Conservation (phyloP, 2,797 vertebrate species). For the Bufotes viridis region DNA sequence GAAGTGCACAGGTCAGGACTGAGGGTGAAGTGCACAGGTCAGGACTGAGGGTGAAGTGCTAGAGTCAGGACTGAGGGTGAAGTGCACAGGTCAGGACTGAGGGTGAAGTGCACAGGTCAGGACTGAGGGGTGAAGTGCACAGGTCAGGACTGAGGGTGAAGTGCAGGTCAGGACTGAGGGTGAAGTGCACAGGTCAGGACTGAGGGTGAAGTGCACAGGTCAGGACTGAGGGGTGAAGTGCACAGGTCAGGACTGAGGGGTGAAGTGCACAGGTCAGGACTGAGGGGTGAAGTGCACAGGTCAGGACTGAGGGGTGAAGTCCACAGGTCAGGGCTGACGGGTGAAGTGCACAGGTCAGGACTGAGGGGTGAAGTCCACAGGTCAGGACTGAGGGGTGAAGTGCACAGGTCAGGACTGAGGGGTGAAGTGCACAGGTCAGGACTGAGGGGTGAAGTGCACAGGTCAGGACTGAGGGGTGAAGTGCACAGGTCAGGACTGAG, state of each 20-base stretch:
- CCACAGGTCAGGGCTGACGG: neutral
- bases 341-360: no score
- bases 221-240: neutral
- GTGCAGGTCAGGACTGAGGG: neutral
- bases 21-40: neutral
- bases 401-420: neutral
- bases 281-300: no score
- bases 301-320: neutral
- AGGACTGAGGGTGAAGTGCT: neutral
- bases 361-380: neutral
- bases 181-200: no score
- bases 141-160: neutral
- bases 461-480: neutral
- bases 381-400: neutral
- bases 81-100: no score
- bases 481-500: neutral
- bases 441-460: no score
- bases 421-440: neutral
- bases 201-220: no score
- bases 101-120: neutral
- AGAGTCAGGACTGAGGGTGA: no score
- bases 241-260: no score
- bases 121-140: neutral
- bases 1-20: neutral
- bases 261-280: no score